These are phyloP conservation scores for Cygnus atratus DNA, from an alignment of 2,113 vertebrate genomes.

Conservation along the genomic window DNA sequence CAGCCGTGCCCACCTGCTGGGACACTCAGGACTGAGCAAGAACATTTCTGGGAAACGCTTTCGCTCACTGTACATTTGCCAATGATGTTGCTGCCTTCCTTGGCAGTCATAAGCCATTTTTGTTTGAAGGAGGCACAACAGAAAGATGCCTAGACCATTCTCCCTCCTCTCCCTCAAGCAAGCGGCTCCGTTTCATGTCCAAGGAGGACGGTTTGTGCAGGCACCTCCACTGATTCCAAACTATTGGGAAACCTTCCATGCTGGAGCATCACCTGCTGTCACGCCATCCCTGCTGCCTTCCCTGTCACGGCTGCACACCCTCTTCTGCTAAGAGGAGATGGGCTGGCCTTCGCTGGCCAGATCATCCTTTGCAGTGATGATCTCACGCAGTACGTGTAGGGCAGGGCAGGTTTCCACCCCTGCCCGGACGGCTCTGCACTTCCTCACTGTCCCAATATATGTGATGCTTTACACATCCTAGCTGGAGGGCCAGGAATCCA, in stretches of 20 bases:
- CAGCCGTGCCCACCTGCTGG: too few species aligned
- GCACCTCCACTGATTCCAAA: too few species aligned
- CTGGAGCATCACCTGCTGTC: fast-evolving
- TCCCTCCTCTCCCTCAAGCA: not conserved
- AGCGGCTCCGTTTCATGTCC: not conserved
- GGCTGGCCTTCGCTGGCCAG: too few species aligned
- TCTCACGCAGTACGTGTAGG: fast-evolving
- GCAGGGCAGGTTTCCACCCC: not conserved
- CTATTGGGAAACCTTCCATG: too few species aligned
- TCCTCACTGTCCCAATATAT: fast-evolving
- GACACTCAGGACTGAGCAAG: not conserved
- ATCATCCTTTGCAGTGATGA: not conserved
- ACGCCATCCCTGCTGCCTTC: fast-evolving
- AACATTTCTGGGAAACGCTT: not conserved
- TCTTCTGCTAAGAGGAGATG: not conserved
- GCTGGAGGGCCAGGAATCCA: not conserved
- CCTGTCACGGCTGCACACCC: fast-evolving
- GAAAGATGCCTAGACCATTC: not conserved
- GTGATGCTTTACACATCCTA: not conserved
- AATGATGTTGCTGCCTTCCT: not conserved
- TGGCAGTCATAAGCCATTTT: not conserved
- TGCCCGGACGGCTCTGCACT: not conserved
- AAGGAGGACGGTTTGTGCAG: not conserved
- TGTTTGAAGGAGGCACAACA: not conserved
- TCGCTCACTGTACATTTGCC: not conserved